Evolutionary conservation across 2,113 vertebrate genomes (phyloP), one percentile per base, ranked within the genome.

Genomic region (Sula dactylatra): DNA sequence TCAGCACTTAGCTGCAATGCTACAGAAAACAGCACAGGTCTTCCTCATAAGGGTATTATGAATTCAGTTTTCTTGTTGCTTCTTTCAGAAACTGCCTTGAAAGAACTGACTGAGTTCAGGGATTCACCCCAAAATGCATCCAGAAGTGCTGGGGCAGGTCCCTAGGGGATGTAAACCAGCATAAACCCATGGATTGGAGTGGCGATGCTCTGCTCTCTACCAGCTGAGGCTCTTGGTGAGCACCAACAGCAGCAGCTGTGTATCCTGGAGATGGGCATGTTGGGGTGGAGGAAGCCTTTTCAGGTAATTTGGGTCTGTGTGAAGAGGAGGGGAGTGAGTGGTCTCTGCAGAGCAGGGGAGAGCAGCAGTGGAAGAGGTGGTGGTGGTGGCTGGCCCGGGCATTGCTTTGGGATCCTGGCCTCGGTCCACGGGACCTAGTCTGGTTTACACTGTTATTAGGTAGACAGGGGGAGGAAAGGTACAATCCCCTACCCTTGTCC

Each of bases 171-270:
- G 5, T 38, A 76, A 89, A 64, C 21, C 29, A 29, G 27, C 4
- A 13, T 9, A 44, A 47, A 49, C 16, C 13, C 10, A 13, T 2
- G 9, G 42, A 29, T 1, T 14, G 32, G 13, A 5, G 6, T 12
- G 26, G 8, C 0, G 3, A 78, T 26, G 10, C 16, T 64, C n/a
- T 29, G 19, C 20, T 47, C 6, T 8, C 11, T 17, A 17, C 9
- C 29, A 67, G 32, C 0, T 26, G 66, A 59, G 49, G 49, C 24
- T 36, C 44, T 1, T 32, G 32, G 25, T 0, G 2, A 70, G 31
- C 16, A 13, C 29, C 6, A 4, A 15, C 11, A 18, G 29, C 1
- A 0, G 19, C 1, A 1, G 10, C 9, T 34, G 5, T 3, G 4
- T 38, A 7, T 65, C 27, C 40, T 67, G 4, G 2, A 42, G 19